phyloP scores from a whole-genome alignment of 2,888 invertebrate species.

The Cerastoderma edule region DNA sequence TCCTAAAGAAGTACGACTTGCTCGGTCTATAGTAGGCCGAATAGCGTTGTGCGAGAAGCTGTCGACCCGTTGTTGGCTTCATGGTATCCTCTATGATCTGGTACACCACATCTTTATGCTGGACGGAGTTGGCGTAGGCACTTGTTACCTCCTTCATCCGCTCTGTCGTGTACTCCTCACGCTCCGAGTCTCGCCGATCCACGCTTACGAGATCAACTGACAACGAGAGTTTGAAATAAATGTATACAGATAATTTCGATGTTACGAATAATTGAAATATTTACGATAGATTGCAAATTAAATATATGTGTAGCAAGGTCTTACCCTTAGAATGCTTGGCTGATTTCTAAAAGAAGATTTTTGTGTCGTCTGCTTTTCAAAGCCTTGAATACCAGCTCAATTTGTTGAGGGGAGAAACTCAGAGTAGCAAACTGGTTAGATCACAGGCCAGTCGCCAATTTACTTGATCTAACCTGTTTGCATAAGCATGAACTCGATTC shows the following conservation, averaged over 20 bases:
- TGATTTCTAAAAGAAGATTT: too few relatives aligned
- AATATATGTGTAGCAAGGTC: too few relatives aligned
- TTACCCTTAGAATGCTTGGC: too few relatives aligned
- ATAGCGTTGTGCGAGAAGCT: constrained; percentile 47
- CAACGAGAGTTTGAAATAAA: background rate
- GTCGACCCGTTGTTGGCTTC: constrained; percentile 64
- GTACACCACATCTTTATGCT: constrained; percentile 63
- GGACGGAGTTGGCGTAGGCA: constrained; percentile 62
- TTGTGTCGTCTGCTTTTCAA: too few relatives aligned
- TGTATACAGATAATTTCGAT: background rate
- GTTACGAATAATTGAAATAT: too few relatives aligned
- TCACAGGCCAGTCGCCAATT: too few relatives aligned
- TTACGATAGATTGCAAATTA: too few relatives aligned
- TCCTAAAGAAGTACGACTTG: constrained; percentile 54
- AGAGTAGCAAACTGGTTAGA: too few relatives aligned
- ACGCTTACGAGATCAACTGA: constrained; percentile 76
- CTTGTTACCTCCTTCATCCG: constrained; percentile 67
- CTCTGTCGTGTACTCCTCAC: constrained; percentile 62
- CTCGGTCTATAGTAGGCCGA: constrained; percentile 43
- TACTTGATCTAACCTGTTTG: too few relatives aligned
- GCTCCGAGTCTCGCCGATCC: constrained; percentile 67
- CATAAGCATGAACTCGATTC: too few relatives aligned
- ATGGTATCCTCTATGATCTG: constrained; percentile 66
- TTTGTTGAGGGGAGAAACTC: too few relatives aligned
- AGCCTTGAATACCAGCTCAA: too few relatives aligned